phyloP scores from a whole-genome alignment of 30 jellyfish, hydroid and myxozoan species.

The Hydractinia symbiolongicarpus region DNA sequence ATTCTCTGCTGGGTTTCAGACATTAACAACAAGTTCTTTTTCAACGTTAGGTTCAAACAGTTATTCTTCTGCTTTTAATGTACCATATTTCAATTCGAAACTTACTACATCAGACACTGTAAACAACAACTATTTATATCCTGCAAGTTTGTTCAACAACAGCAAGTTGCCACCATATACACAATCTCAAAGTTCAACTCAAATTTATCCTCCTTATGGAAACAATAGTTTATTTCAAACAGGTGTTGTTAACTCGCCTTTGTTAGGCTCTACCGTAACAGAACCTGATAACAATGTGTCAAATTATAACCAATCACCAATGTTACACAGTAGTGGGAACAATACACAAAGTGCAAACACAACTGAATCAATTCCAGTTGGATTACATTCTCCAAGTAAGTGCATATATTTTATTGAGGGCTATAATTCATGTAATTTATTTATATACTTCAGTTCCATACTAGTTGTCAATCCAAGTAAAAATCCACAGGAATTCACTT shows the following conservation, averaged over 20 bases:
- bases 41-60: slow-evolving; percentile 20
- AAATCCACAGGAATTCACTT: too few species aligned
- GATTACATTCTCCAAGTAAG: slow-evolving; percentile 4
- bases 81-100: slow-evolving; percentile 26
- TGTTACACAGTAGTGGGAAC: background rate
- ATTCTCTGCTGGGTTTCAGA: slow-evolving; percentile 24
- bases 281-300: background rate
- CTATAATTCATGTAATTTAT: too few species aligned
- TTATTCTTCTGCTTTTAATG: slow-evolving; percentile 27
- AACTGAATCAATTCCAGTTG: slow-evolving; percentile 8
- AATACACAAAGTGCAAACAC: background rate
- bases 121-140: slow-evolving; percentile 27
- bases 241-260: slow-evolving; percentile 10
- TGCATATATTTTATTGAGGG: background rate
- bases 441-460: too few species aligned
- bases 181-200: slow-evolving; percentile 61
- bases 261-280: slow-evolving; percentile 1
- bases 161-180: slow-evolving; percentile 26
- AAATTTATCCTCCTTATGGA: slow-evolving; percentile 74
- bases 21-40: slow-evolving; percentile 25
- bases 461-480: too few species aligned
- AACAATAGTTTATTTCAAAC: slow-evolving; percentile 23
- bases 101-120: slow-evolving; percentile 10
- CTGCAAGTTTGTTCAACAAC: slow-evolving; percentile 14
- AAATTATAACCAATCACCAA: background rate